Conservation (phyloP, 2,888 invertebrate species). For the Alentia gelatinosa region DNA sequence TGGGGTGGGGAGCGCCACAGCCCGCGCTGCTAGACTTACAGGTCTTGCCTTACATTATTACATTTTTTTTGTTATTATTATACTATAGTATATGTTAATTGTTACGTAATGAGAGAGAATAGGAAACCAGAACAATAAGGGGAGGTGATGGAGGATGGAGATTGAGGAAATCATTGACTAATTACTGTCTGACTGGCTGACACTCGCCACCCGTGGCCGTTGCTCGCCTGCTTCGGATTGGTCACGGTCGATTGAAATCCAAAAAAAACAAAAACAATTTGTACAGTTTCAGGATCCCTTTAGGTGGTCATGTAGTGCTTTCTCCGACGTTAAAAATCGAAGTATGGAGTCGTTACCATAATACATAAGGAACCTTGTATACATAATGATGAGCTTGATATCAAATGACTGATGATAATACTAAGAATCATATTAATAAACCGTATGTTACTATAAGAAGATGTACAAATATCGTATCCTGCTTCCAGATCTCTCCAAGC, state of each 20-base stretch:
- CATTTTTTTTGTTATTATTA: not conserved
- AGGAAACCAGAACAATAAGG: not conserved
- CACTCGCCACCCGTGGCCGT: not conserved
- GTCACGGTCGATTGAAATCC: not conserved
- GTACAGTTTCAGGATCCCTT: not conserved
- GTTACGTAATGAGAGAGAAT: not conserved
- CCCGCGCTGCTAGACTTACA: not conserved
- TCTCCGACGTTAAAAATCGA: constrained; percentile 1
- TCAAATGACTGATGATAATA: too few species aligned
- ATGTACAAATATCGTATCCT: constrained; percentile 20
- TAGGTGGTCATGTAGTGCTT: constrained; percentile 20
- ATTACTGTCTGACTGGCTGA: not conserved
- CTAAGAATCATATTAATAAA: too few species aligned
- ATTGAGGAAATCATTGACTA: not conserved
- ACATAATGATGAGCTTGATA: not conserved
- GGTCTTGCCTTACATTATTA: constrained; percentile 43
- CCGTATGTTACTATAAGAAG: constrained; percentile 2
- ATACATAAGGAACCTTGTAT: not conserved
- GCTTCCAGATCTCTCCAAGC: constrained; percentile 36
- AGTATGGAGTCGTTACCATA: constrained; percentile 13
- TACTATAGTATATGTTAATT: constrained; percentile 27
- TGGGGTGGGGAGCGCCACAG: not conserved
- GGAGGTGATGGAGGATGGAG: not conserved
- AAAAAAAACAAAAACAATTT: too few species aligned
- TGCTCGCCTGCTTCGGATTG: not conserved